phyloP scores from a whole-genome alignment of 2,888 invertebrate genomes.

The Byasa hedistus region DNA sequence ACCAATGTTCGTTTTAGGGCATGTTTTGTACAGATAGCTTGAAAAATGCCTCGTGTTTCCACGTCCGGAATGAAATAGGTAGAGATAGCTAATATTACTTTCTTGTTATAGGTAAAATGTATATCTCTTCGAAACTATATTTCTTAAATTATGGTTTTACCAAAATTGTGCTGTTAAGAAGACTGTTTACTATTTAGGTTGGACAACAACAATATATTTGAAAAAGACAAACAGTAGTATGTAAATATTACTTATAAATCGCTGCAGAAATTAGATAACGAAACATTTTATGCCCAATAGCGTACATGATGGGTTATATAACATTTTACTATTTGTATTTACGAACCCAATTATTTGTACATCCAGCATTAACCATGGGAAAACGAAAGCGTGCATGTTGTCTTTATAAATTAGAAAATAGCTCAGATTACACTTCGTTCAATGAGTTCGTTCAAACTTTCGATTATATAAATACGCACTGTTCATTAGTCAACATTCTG shows the following conservation, averaged over 20 bases:
- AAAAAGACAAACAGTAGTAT: too few species aligned
- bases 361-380: background rate
- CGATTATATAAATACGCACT: slow-evolving; percentile 17
- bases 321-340: background rate
- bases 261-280: too few species aligned
- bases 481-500: slow-evolving; percentile 8
- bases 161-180: too few species aligned
- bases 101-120: background rate
- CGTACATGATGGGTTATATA: too few species aligned
- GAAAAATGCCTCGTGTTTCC: background rate
- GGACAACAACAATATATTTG: too few species aligned
- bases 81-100: background rate
- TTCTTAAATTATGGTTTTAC: too few species aligned
- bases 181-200: too few species aligned
- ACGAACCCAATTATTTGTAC: background rate
- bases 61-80: background rate
- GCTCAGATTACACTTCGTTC: slow-evolving; percentile 4
- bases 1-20: background rate
- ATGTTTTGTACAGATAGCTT: background rate
- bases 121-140: background rate
- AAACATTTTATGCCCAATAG: too few species aligned
- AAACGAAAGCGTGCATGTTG: slow-evolving; percentile 4
- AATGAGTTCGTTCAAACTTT: slow-evolving; percentile 6
- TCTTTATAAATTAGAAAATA: slow-evolving; percentile 9
- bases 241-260: too few species aligned